Evolutionary conservation across 37 sponge, comb jelly and placozoan species (phyloP), one percentile per base, ranked within the genome.

Genomic region (Beroe ovata): DNA sequence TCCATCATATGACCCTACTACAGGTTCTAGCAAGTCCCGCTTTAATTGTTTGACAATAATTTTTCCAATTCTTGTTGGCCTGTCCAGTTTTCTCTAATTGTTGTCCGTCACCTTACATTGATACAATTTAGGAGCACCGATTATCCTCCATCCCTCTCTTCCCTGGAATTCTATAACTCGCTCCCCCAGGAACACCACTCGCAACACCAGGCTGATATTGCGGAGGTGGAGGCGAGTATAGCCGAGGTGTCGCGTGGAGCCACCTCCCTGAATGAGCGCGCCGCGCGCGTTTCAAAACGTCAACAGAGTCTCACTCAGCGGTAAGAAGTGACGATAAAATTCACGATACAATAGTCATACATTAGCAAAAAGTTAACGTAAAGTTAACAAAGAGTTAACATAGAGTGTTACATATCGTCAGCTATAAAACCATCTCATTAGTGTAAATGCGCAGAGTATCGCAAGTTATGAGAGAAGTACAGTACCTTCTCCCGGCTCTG

Each of bases 381-480:
- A n/a, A n/a, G n/a, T n/a, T n/a, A n/a, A n/a, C n/a, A n/a, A n/a
- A n/a, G n/a, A n/a, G n/a, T n/a, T n/a, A n/a, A n/a, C n/a, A n/a
- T n/a, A n/a, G n/a, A n/a, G n/a, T n/a, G n/a, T n/a, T n/a, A n/a
- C n/a, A n/a, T n/a, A n/a, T n/a, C n/a, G n/a, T n/a, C n/a, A n/a
- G n/a, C n/a, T n/a, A n/a, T n/a, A n/a, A n/a, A n/a, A n/a, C n/a
- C n/a, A n/a, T n/a, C n/a, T n/a, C n/a, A n/a, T n/a, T n/a, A n/a
- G n/a, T n/a, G n/a, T n/a, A n/a, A n/a, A n/a, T n/a, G n/a, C n/a
- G 2, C 54, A 77, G 84, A 3, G 84, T 77, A 77, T 77, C 84
- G 0, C 26, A 25, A n/a, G 47, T 77, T 0, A 77, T 42, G 84
- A 38, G 84, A 25, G 84, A 77, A 19, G 84, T 77, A 2, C 84